Evolutionary conservation across 2,113 vertebrate species (phyloP).

Genomic region (Alectura lathami): DNA sequence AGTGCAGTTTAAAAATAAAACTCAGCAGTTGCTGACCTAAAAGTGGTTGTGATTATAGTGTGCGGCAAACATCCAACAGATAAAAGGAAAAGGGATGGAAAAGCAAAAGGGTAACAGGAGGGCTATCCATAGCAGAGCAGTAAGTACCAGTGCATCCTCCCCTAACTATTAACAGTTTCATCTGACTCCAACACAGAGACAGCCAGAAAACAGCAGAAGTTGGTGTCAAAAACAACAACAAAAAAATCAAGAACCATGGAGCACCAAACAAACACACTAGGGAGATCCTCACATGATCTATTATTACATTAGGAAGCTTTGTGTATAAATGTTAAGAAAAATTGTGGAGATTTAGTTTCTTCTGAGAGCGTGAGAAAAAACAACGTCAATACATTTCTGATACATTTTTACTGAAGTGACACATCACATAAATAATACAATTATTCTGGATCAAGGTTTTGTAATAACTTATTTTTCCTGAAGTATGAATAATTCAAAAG

Average conservation of each 20-base stretch:
- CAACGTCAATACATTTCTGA: not conserved
- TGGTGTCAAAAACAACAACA: not conserved
- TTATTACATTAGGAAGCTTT: not conserved
- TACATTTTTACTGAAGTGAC: conserved; percentile 36
- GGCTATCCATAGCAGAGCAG: not conserved
- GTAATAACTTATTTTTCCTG: not conserved
- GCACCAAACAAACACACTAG: not conserved
- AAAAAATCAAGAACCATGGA: not conserved
- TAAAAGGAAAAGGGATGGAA: conserved; percentile 28
- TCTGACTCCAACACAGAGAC: not conserved
- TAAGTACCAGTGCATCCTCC: not conserved
- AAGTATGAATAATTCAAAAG: conserved; percentile 25
- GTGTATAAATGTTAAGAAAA: conserved; percentile 7
- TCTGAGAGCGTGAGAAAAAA: not conserved
- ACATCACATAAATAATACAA: conserved; percentile 12
- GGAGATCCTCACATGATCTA: conserved; percentile 21
- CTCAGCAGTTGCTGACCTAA: conserved; percentile 42
- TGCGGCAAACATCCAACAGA: conserved; percentile 31
- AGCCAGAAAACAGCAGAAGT: not conserved
- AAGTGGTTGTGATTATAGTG: conserved; percentile 36
- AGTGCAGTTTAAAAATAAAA: conserved; percentile 46
- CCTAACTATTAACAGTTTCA: not conserved
- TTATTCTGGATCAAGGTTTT: conserved; percentile 12
- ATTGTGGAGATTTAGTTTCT: conserved; percentile 1
- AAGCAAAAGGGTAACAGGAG: conserved; percentile 5